Evolutionary conservation across 2,888 invertebrate genomes (phyloP), one percentile per base, ranked within the genome.

Genomic region (Drosophila austrosaltans): DNA sequence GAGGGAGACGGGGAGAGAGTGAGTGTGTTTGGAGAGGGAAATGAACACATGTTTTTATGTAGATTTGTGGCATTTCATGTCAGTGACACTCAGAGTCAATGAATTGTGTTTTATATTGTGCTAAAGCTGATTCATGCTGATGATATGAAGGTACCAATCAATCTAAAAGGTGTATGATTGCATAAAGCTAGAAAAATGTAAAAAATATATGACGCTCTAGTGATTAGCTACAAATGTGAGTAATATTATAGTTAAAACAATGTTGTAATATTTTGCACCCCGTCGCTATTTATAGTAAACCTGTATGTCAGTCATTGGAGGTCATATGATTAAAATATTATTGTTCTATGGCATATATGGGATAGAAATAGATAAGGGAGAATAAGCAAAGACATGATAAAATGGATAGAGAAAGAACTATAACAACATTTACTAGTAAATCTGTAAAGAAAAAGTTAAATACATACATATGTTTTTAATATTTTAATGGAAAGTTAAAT

Each of bases 71-170:
- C 86, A 86, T 75, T 87, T 72, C 69, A 87, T 81, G 83, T 87
- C 89, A 83, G 84, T 89, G 89, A 89, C 87, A 84, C 77, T 79
- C 76, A 44, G 54, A 69, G 70, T 30, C 63, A 71, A 60, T 74
- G 74, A 58, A 69, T 59, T 40, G 7, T 44, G 54, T 54, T 53
- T 39, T 30, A 8, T 30, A 58, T 20, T 60, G 42, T 60, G 32
- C 1, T 16, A n/a, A 22, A 30, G 56, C 53, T 75, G 75, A 72
- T 59, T 75, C 72, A 72, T 75, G 20, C 25, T 25, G 68, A 59
- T 66, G 75, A 56, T 66, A 58, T 62, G 74, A 36, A 42, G 61
- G 40, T 44, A 61, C 36, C 12, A 40, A 10, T 12, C 32, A 54
- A 32, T 56, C 20, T 56, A 36, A 56, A 22, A 57, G 57, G 28